Evolutionary conservation across 2,113 vertebrate genomes (phyloP), one percentile per base, ranked within the genome.

Genomic region (Corythornis vintsioides): DNA sequence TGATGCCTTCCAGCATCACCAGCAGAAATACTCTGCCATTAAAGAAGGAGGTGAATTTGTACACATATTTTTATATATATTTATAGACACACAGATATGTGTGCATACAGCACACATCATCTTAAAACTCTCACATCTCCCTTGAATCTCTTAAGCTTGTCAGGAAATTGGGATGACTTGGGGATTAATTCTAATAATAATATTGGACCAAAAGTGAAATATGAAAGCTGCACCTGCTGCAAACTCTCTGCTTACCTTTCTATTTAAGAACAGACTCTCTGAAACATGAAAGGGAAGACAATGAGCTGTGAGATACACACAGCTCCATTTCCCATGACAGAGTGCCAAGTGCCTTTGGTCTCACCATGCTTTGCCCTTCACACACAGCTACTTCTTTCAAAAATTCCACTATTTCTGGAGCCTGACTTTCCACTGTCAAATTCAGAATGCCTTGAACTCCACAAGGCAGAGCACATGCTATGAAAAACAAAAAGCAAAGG

Each of bases 1-100:
- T 1, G 4, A 18, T 2, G 5, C 20, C 10, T 52, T 9, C 35
- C 7, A 7, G 11, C 7, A 20, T 18, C 59, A 53, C 19, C 28
- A 60, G 50, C 13, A 29, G 0, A 1, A 88, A 26, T 8, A 17
- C 13, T 66, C 53, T 15, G 2, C 48, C 33, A 47, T 7, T 38
- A 56, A 43, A 57, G 19, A 63, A 64, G 3, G 9, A 53, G 3
- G 3, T 63, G 5, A 82, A n/a, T 43, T 52, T 77, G 17, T 52
- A 20, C 5, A 4, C 22, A 7, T 53, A 13, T 53, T 40, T 83
- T 52, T 55, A 69, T 9, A 28, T 16, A 45, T 11, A 17, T 47
- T n/a, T 15, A 33, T 9, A 33, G 43, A n/a, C 11, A 40, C 6
- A 74, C 7, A 52, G 4, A 70, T 15, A 24, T 14, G 48, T 50